A percentile compares a stretch with the other conserved stretches of the same genome.
phyloP scores from a whole-genome alignment of 2,113 vertebrate species.

The Tylochromis polylepis region DNA sequence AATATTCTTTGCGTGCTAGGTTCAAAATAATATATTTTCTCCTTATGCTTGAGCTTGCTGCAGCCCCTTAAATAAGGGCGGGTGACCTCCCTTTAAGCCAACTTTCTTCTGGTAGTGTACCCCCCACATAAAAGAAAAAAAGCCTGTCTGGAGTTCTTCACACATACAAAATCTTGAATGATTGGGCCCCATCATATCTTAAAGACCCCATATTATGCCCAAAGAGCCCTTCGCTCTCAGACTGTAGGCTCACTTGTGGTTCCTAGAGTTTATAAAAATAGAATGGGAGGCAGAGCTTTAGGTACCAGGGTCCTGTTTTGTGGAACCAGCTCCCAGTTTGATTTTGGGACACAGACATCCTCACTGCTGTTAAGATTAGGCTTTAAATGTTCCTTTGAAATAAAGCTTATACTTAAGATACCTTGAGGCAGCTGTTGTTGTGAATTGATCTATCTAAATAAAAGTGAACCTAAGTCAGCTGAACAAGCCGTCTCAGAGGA shows the following conservation, averaged over 20 bases:
- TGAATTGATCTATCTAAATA: background rate
- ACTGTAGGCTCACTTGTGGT: background rate
- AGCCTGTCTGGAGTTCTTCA: too few relatives aligned
- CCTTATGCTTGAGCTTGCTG: background rate
- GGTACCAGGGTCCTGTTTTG: background rate
- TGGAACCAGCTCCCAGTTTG: background rate
- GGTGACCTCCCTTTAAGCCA: background rate
- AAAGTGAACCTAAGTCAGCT: background rate
- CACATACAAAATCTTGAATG: too few relatives aligned
- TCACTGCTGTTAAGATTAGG: background rate
- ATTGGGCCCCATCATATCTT: background rate
- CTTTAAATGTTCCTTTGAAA: background rate
- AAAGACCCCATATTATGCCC: too few relatives aligned
- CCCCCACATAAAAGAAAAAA: background rate
- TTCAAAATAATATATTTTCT: background rate
- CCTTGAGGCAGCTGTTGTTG: background rate
- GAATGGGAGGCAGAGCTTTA: background rate
- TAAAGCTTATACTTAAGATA: background rate
- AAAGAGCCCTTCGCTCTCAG: background rate
- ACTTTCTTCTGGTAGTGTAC: background rate
- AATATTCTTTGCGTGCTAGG: background rate
- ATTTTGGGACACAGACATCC: background rate
- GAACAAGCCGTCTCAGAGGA: background rate
- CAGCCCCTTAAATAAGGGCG: background rate
- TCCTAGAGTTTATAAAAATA: background rate